Evolutionary conservation across 2,113 vertebrate species (phyloP).

Genomic region (Tetrax tetrax): DNA sequence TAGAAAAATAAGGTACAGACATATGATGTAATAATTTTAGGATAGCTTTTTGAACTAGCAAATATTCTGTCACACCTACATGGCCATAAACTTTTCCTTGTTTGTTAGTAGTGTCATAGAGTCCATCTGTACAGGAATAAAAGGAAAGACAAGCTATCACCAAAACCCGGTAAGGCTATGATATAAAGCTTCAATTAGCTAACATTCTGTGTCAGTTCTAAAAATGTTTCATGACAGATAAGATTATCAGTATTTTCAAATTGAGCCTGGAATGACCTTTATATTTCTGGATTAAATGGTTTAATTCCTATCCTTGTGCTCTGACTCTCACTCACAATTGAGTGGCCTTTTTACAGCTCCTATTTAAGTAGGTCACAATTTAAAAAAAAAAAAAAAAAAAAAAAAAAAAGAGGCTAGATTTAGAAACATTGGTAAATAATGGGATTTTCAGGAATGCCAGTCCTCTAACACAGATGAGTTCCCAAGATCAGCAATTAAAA

Average conservation of each 20-base stretch:
- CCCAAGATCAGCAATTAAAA: background rate
- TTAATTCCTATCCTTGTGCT: background rate
- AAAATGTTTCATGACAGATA: background rate
- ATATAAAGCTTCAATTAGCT: background rate
- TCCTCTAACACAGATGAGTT: background rate
- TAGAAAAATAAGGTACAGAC: background rate
- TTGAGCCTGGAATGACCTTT: background rate
- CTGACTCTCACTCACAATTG: background rate
- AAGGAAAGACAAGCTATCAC: background rate
- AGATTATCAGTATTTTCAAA: background rate
- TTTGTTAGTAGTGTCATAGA: background rate
- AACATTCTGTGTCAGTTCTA: background rate
- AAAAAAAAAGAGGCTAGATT: background rate
- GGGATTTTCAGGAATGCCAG: background rate
- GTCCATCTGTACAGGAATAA: background rate
- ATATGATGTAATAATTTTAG: background rate
- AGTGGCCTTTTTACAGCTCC: background rate
- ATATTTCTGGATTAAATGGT: background rate
- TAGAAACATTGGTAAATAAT: background rate
- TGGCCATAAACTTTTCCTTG: background rate
- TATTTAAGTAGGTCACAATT: conserved; percentile 26
- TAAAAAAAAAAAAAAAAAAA: background rate
- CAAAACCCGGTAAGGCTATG: background rate
- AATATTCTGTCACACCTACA: background rate
- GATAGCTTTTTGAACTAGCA: background rate